phyloP scores from a whole-genome alignment of 2,888 invertebrate species.

The Pyrrhosoma nymphula region DNA sequence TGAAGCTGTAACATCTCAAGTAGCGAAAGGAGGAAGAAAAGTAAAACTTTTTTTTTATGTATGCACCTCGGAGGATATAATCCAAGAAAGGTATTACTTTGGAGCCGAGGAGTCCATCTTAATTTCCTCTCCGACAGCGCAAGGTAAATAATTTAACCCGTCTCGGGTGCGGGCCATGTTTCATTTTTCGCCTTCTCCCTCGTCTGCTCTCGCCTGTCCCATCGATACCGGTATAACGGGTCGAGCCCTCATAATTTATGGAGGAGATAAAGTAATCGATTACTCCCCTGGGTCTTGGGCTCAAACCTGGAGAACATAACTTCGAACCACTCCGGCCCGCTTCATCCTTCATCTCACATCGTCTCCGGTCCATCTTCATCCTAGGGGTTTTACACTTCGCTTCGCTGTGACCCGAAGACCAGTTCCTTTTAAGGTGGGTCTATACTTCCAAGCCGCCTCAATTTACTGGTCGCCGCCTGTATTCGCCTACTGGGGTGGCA shows the following conservation, averaged over 20 bases:
- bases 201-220: conserved; percentile 30
- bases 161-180: conserved; percentile 41
- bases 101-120: neutral
- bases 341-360: conserved; percentile 45
- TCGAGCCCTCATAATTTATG: conserved; percentile 62
- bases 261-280: conserved; percentile 61
- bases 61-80: neutral
- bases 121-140: neutral
- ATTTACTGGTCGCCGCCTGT: no score
- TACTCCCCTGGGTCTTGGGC: conserved; percentile 46
- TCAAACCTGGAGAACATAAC: conserved; percentile 53
- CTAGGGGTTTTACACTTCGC: neutral
- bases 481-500: no score
- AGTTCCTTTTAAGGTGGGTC: no score
- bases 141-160: conserved; percentile 56
- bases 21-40: no score
- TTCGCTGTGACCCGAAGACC: neutral
- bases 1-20: no score
- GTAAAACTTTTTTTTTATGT: no score
- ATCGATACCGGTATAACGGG: conserved; percentile 57
- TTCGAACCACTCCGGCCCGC: neutral
- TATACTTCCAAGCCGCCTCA: no score
- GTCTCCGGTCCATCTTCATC: conserved; percentile 19
- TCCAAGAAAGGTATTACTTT: neutral
- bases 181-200: conserved; percentile 19